Evolutionary conservation across 2,113 vertebrate species (phyloP), one percentile per base, ranked within the genome.

Genomic region (Phycodurus eques): DNA sequence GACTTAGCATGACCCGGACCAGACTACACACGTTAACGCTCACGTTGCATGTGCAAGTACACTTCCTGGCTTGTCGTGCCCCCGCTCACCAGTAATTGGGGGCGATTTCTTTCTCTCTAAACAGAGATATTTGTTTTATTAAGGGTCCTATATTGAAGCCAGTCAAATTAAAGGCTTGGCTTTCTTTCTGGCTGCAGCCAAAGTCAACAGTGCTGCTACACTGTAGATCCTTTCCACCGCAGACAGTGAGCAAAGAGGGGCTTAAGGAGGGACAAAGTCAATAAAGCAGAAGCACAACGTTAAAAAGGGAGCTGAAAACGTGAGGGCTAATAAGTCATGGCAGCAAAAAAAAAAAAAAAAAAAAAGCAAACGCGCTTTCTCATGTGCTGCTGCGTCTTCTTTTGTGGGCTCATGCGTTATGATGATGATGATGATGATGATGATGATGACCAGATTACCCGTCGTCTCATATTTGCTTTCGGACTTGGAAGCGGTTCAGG

Each of bases 51-150:
- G 42, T 4, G 85, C 71, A 77, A 9, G 79, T 74, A 79, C 76
- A 63, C 72, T 80, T 74, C 62, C 70, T 83, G 75, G 62, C 62
- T 42, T 27, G 62, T 47, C 70, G 76, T 56, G 53, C 73, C 31
- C 72, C 5, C 72, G 20, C 77, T 65, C 68, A 2, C 51, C 78
- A 57, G 80, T 89, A 89, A 90, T 87, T 85, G 82, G 62, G 83
- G 74, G 76, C 80, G 85, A 87, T 89, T 90, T 90, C 78, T 91
- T 84, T 86, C 88, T 91, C 79, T 92, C 81, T 81, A 91, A 92
- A 90, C 89, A 92, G 80, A 88, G 89, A 87, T 92, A 92, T 93
- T 93, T 93, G 91, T 92, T 93, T 93, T 93, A 92, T 92, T 90
- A 92, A 88, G 82, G 80, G 76, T 88, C 83, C 81, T 80, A 87